Evolutionary conservation across 2,113 vertebrate species (phyloP).

Genomic region (Antigone vipio): DNA sequence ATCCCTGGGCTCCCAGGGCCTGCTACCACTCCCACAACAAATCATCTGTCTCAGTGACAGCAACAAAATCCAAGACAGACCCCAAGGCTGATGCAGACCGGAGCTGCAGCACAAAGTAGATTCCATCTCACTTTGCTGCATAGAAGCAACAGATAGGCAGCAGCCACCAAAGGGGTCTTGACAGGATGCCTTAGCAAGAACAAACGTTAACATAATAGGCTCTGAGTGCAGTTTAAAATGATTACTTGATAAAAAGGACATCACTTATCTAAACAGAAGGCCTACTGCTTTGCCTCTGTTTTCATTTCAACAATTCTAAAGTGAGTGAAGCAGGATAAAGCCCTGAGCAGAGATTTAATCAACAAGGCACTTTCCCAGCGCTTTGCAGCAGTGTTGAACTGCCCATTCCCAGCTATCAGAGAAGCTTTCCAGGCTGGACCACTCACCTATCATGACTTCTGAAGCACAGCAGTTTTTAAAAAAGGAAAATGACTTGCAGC

Average conservation of each 20-base stretch:
- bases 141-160: not conserved
- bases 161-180: not conserved
- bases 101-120: not conserved
- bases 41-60: not conserved
- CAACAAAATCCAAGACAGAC: not conserved
- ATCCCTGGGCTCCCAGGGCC: not conserved
- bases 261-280: not conserved
- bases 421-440: not conserved
- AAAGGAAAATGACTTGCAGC: not conserved
- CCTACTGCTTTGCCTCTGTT: conserved; percentile 10
- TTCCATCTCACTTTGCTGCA: not conserved
- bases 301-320: not conserved
- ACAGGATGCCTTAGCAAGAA: not conserved
- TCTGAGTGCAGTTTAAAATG: not conserved
- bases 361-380: not conserved
- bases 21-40: not conserved
- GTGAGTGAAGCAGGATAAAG: not conserved
- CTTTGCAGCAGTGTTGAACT: not conserved
- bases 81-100: not conserved
- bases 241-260: not conserved
- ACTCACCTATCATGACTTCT: not conserved
- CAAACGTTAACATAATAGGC: not conserved
- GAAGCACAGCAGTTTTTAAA: not conserved
- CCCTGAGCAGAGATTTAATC: not conserved
- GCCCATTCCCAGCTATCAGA: not conserved